Evolutionary conservation across 2,888 invertebrate genomes (phyloP), one percentile per base, ranked within the genome.

Genomic region (Zaprionus lineosus): DNA sequence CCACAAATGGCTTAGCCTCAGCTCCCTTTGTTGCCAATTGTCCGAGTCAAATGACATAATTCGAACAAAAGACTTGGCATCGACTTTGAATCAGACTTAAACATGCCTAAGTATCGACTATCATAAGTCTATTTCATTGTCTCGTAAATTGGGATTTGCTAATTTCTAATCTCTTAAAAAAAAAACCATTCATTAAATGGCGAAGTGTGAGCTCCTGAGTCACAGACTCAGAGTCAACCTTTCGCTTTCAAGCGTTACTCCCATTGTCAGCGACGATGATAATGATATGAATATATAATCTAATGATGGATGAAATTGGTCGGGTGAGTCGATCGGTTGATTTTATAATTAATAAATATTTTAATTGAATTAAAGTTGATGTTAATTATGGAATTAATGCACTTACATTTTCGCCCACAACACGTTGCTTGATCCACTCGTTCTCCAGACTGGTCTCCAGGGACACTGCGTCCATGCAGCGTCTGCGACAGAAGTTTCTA

Each of bases 381-480:
- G n/a, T n/a, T n/a, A n/a, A n/a, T n/a, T n/a, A n/a, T n/a, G n/a
- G n/a, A n/a, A 26, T 24, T 48, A 16, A 12, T 33, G 14, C 11
- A 87, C 90, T 91, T 91, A 96, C 96, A 92, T 94, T 94, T 86
- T 94, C 94, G 76, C 94, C 93, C 1, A 94, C 93, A 72, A 97
- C 92, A 72, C 94, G 93, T 59, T 93, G 92, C 89, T 96, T 96
- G 86, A 96, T 92, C 93, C 95, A 96, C 89, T 96, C 96, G 87
- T 96, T 96, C 90, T 97, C 96, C 50, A 94, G 93, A 72, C 94
- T 94, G 48, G 96, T 96, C 91, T 97, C 96, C 81, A 97, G 89
- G 1, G 95, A 95, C 36, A 96, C 94, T 40, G 95, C 93, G 90
- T 97, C 97, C 97, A 97, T 97, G 90, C 97, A 97, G 57, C 96